Conservation (phyloP, 2,113 vertebrate species). For the Spea multiplicata region DNA sequence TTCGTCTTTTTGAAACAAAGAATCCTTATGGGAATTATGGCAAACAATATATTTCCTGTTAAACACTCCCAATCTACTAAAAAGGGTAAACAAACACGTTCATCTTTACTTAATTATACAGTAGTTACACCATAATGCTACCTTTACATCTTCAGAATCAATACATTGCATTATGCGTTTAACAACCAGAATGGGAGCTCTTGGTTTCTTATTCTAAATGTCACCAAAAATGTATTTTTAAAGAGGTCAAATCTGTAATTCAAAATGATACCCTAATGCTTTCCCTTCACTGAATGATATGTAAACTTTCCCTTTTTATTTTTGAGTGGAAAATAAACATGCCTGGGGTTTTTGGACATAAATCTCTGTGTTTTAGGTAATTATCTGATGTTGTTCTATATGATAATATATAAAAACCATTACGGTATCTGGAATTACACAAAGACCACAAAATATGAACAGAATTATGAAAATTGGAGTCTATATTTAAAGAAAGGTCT, state of each 20-base stretch:
- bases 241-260: constrained; percentile 36
- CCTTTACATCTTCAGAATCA: constrained; percentile 44
- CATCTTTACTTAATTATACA: constrained; percentile 32
- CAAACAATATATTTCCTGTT: constrained; percentile 38
- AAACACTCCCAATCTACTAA: constrained; percentile 34
- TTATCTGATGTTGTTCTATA: no score
- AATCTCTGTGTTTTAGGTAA: not conserved
- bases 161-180: constrained; percentile 26
- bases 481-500: constrained; percentile 12
- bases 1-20: constrained; percentile 37
- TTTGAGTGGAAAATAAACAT: no score
- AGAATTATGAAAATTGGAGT: constrained; percentile 18
- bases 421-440: not conserved
- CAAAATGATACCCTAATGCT: constrained; percentile 29
- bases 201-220: constrained; percentile 36
- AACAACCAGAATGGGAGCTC: constrained; percentile 37
- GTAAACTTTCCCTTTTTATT: constrained; percentile 4
- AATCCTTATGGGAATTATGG: constrained; percentile 45
- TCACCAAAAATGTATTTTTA: constrained; percentile 30
- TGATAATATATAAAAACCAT: not conserved
- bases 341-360: not conserved
- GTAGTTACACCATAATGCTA: constrained; percentile 20
- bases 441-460: not conserved
- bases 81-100: constrained; percentile 24
- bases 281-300: constrained; percentile 16